Evolutionary conservation across 2,113 vertebrate species (phyloP), one percentile per base, ranked within the genome.

Genomic region (Myodes glareolus): DNA sequence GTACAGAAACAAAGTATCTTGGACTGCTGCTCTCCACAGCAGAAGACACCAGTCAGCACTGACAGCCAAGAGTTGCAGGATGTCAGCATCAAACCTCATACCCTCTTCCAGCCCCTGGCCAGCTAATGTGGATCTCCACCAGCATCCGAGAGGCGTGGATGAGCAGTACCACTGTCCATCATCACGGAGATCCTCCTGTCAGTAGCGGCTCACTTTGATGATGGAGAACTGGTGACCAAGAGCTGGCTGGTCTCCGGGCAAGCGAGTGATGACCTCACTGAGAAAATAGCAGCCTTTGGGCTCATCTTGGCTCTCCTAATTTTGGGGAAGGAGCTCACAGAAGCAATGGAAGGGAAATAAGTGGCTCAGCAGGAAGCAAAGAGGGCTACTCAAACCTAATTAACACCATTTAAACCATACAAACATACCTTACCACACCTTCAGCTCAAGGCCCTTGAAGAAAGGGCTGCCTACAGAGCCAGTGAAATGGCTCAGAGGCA

Each of bases 1-100:
- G 99, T 99, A 11, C 99, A 99, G 98, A 99, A 99, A 75, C 99
- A 99, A 4, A 99, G 99, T 89, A 98, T 99, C 95, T 99, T 99
- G 9, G 99, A 99, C 94, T 99, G 99, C 93, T 99, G 99, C 88
- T 99, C 99, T 47, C 99, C 99, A n/a, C 99, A 99, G 68, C 99
- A 99, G 19, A 99, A 99, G 6, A 98, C 99, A 47, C 99, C 99
- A 0, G 99, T 99, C 23, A 99, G 99, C 98, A 99, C 99, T 8
- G 29, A 99, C 88, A 99, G 99, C 98, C 99, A 99, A 99, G 99
- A 68, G 42, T 85, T 65, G 39, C 39, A 65, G 29, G 39, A 31
- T 45, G 82, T 65, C 8, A 85, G 39, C 58, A 33, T 99, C 98
- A 99, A 99, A 0, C 94, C 99, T 97, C 98, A 99, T 19, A 99